phyloP scores from a whole-genome alignment of 2,888 invertebrate species.

The Sinelater perroti region DNA sequence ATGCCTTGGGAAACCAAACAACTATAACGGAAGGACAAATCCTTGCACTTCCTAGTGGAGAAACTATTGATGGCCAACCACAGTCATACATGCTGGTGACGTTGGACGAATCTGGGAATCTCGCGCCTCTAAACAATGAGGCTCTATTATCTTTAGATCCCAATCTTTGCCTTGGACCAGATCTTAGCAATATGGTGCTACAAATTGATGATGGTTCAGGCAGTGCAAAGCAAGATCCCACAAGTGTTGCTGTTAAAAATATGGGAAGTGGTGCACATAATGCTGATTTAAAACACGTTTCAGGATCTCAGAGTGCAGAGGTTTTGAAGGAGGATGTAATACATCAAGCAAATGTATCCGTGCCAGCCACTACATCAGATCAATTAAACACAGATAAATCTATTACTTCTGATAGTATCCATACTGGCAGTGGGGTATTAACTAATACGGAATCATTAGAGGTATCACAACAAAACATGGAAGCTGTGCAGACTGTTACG shows the following conservation, averaged over 20 bases:
- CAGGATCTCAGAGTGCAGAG: constrained; percentile 10
- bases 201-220: constrained; percentile 62
- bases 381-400: neutral
- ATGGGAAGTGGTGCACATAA: constrained; percentile 1
- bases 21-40: constrained; percentile 70
- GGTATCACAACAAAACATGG: constrained; percentile 51
- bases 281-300: neutral
- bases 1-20: constrained; percentile 59
- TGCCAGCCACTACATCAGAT: constrained; percentile 2
- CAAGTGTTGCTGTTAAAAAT: constrained; percentile 3
- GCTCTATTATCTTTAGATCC: constrained; percentile 68
- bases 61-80: constrained; percentile 75
- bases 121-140: constrained; percentile 77
- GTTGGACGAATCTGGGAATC: constrained; percentile 74
- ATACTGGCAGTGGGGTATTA: constrained; percentile 11
- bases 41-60: constrained; percentile 74
- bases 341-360: constrained; percentile 9
- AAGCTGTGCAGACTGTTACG: constrained; percentile 50
- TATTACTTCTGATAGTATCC: neutral
- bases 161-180: constrained; percentile 59
- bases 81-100: constrained; percentile 78
- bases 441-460: constrained; percentile 1
- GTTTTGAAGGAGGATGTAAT: constrained; percentile 24
- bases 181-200: constrained; percentile 64
- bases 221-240: constrained; percentile 20